Conservation (phyloP, 2,888 invertebrate genomes). For the Dryococelus australis region DNA sequence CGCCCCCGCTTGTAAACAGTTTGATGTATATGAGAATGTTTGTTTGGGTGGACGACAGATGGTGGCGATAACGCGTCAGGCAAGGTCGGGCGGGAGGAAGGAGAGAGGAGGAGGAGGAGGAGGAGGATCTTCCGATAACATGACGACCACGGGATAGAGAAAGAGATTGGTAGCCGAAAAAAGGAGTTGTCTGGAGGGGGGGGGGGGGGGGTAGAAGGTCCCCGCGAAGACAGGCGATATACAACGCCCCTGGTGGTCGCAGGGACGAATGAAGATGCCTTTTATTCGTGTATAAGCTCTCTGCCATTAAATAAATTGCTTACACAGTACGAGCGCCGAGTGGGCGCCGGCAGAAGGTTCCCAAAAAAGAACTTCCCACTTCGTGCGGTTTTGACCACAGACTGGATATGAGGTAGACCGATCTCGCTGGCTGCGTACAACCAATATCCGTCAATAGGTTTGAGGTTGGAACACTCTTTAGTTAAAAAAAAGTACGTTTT, state of each 20-base stretch:
- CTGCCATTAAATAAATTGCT: background rate
- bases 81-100: background rate
- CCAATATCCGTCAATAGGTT: too few relatives aligned
- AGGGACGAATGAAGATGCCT: slow-evolving; percentile 25
- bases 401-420: too few relatives aligned
- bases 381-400: too few relatives aligned
- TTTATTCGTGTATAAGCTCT: slow-evolving; percentile 19
- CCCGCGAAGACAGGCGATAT: slow-evolving; percentile 38
- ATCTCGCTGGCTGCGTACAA: too few relatives aligned
- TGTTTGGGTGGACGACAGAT: slow-evolving; percentile 5
- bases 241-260: slow-evolving; percentile 41
- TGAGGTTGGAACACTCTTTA: too few relatives aligned
- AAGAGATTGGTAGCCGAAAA: slow-evolving; percentile 19
- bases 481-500: too few relatives aligned
- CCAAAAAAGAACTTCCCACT: too few relatives aligned
- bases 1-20: background rate
- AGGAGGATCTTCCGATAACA: slow-evolving; percentile 1
- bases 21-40: slow-evolving; percentile 16
- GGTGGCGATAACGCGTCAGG: background rate
- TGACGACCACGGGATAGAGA: background rate
- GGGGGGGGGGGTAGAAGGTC: background rate
- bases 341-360: background rate
- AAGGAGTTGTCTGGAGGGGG: background rate
- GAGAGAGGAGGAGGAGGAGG: background rate
- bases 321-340: background rate